Evolutionary conservation across 2,797 vertebrate species (phyloP), one percentile per base, ranked within the genome.

Genomic region (Tachyglossus aculeatus): DNA sequence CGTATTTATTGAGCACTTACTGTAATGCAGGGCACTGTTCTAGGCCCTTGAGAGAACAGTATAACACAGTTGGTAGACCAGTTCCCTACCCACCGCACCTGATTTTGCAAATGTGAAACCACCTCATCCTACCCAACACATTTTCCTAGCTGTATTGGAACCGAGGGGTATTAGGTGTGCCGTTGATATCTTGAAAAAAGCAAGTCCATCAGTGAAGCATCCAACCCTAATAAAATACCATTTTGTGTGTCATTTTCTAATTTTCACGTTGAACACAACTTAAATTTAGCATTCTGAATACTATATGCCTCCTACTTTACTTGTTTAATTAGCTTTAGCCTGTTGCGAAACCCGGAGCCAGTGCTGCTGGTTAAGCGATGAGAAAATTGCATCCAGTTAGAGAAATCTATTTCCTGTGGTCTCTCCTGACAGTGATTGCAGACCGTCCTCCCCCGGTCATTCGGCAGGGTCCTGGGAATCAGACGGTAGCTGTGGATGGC

Each of bases 391-490:
- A 96, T 95, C 93, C 94, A 95, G 93, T 96, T 94, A 90, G 91
- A 90, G 84, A 94, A 94, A 93, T 88, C 87, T 86, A 86, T 93
- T 91, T 93, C 78, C 91, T 77, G 84, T 90, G 91, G 72, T 91
- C 89, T 86, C 60, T 85, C 70, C 78, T 85, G 80, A 67, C 86
- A 95, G 98, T 98, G 52, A 95, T 99, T 83, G 97, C 96, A 27
- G 98, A 99, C 82, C 95, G 98, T 45, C 98, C 98, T 34, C 98
- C 97, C 13, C 98, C 98, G 1, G 94, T 99, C 57, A 96, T 99
- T 86, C 94, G 95, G 4, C 98, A 98, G 76, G 97, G 97, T 54
- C 98, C 98, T 4, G 93, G 94, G 84, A 99, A 99, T 86, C 98
- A 99, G 89, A 98, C 97, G 0, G 97, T 98, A 27, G 94, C 98